Evolutionary conservation across 2,113 vertebrate species (phyloP), one percentile per base, ranked within the genome.

Genomic region (Callipepla californica): DNA sequence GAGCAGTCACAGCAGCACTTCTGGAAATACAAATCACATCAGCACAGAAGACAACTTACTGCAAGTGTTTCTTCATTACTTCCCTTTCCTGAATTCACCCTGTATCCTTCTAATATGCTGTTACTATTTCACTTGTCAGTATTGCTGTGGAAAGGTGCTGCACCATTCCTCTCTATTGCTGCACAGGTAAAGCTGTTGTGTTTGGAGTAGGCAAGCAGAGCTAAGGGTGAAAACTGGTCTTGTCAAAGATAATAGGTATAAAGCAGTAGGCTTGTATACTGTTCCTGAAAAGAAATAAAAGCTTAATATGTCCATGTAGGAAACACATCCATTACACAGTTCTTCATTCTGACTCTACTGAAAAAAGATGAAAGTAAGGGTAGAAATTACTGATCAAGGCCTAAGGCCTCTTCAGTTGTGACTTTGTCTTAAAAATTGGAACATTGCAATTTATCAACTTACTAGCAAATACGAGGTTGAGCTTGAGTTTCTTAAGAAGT

Each of bases 61-160:
- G 69, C 23, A 36, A 68, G 26, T 0, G 4, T 75, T 78, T 69
- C 32, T 78, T 45, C 28, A 3, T 89, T 68, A 57, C 25, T 78
- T 20, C 45, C 21, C 4, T 40, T 87, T 74, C 47, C 75, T 50
- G 62, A 51, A 51, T 51, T 0, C 2, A 44, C 75, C 50, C 59
- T 55, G 50, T 51, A 26, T 73, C 30, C 5, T 86, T 32, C 34
- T 69, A 51, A 26, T 3, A 23, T 62, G 25, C 18, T 63, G 23
- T 83, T 92, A 30, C 16, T 40, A 86, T 92, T 80, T 86, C 50
- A 10, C 10, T 50, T 67, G 82, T 61, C 65, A 81, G 17, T 85
- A 51, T 23, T 92, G 70, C 85, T 87, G 26, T 51, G 72, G 22
- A 85, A 22, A 44, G 51, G 65, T 68, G 38, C 47, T 92, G 40